These are phyloP conservation scores for Pachycephus smyrnensis DNA, from an alignment of 2,888 invertebrate species.

Conservation along the genomic window DNA sequence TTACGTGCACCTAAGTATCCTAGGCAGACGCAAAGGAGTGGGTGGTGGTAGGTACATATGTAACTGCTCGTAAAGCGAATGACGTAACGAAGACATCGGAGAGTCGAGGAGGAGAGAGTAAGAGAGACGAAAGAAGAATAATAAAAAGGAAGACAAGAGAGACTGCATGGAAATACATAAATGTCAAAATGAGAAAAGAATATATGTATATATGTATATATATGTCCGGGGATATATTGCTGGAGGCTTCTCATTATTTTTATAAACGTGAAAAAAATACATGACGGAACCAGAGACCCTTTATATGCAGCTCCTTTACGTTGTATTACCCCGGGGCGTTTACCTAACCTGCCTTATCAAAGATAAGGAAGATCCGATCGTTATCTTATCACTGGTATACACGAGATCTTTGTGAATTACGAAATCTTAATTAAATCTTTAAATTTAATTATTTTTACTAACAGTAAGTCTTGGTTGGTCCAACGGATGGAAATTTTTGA, in stretches of 20 bases:
- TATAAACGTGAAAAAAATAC: background rate
- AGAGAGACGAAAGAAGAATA: background rate
- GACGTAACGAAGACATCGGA: background rate
- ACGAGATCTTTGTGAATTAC: background rate
- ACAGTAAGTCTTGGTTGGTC: no score
- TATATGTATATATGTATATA: no score
- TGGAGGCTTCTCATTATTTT: background rate
- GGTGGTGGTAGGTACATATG: background rate
- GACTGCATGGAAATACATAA: background rate
- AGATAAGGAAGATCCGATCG: background rate
- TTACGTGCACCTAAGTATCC: background rate
- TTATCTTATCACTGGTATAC: background rate
- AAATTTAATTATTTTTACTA: background rate
- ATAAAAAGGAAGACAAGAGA: background rate
- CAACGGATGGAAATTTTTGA: no score
- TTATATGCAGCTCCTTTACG: background rate
- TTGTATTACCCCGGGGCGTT: background rate
- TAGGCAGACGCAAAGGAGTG: background rate
- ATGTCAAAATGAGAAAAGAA: background rate
- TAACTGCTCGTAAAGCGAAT: background rate
- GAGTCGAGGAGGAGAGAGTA: background rate
- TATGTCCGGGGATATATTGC: background rate
- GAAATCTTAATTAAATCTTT: background rate
- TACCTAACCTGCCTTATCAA: background rate
- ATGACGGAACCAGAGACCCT: background rate